Conservation (phyloP, 2,888 invertebrate species). For the Spilosoma lubricipeda region DNA sequence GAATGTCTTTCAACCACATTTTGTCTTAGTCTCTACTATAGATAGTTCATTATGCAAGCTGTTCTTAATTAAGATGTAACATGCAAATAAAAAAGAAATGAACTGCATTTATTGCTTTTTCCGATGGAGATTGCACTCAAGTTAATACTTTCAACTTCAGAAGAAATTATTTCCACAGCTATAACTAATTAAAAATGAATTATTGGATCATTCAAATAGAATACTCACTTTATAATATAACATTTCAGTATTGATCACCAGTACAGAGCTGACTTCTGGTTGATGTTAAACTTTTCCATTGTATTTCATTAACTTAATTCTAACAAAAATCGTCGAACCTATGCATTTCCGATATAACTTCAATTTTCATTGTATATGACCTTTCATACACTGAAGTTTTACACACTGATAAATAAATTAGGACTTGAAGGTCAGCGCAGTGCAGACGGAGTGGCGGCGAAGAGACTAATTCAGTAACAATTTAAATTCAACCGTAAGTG, state of each 20-base stretch:
- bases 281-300: too few species aligned
- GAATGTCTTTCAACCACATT: too few species aligned
- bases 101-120: background rate
- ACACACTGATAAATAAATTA: background rate
- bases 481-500: too few species aligned
- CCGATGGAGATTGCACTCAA: background rate
- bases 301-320: too few species aligned
- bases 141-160: too few species aligned
- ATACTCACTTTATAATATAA: background rate
- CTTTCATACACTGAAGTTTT: background rate
- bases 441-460: too few species aligned
- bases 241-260: background rate
- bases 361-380: background rate
- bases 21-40: background rate
- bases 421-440: too few species aligned
- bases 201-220: background rate
- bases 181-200: background rate
- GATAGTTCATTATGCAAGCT: background rate
- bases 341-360: background rate
- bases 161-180: background rate
- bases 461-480: too few species aligned
- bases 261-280: background rate
- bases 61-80: background rate
- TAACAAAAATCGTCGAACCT: background rate
- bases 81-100: background rate